Conservation (phyloP, 1,140 invertebrate species). For the Melipona quadrifasciata region DNA sequence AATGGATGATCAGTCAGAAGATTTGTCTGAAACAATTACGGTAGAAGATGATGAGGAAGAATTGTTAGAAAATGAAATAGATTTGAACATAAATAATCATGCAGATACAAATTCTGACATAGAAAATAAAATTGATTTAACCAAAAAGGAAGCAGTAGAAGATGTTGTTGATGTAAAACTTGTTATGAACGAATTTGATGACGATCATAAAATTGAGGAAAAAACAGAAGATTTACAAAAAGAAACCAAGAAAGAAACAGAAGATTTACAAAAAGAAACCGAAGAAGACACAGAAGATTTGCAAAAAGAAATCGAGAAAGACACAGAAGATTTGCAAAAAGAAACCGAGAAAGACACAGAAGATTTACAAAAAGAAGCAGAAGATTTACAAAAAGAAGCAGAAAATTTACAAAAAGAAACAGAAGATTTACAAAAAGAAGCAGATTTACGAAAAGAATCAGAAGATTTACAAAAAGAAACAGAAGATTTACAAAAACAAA, state of each 20-base stretch:
- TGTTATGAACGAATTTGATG: background rate
- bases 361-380: background rate
- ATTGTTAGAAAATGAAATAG: background rate
- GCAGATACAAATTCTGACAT: no score
- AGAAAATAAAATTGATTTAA: background rate
- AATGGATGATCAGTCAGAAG: background rate
- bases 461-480: background rate
- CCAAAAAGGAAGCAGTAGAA: slow-evolving; percentile 15
- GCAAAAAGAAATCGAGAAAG: no score
- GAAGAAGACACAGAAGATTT: no score
- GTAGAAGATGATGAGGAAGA: slow-evolving; percentile 49
- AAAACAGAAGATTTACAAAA: background rate
- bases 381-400: background rate
- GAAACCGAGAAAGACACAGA: no score
- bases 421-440: no score
- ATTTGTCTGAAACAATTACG: slow-evolving; percentile 35
- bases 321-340: no score
- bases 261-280: no score
- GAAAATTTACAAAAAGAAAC: no score
- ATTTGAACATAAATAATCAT: background rate
- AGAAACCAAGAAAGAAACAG: background rate
- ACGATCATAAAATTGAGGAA: background rate
- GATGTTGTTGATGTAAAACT: slow-evolving; percentile 8
- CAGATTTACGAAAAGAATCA: no score
- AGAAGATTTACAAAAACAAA: background rate